phyloP scores from a whole-genome alignment of 2,888 invertebrate species.

The Sinelater perroti region DNA sequence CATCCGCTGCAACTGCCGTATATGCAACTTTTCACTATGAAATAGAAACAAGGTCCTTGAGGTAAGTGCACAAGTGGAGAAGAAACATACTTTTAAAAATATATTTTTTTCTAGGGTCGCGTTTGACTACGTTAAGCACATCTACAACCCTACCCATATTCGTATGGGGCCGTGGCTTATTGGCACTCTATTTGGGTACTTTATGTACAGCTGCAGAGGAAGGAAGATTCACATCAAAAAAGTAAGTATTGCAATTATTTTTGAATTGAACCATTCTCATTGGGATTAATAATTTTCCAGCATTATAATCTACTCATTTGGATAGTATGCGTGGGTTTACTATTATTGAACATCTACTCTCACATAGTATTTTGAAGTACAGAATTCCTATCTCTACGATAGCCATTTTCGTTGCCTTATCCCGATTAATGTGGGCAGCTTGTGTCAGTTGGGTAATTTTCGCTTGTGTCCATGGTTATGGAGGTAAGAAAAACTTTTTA shows the following conservation, averaged over 20 bases:
- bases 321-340: slow-evolving; percentile 28
- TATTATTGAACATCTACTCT: slow-evolving; percentile 30
- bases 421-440: slow-evolving; percentile 38
- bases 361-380: slow-evolving; percentile 31
- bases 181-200: slow-evolving; percentile 43
- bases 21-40: slow-evolving; percentile 20
- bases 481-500: slow-evolving; percentile 38
- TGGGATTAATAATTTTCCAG: slow-evolving; percentile 27
- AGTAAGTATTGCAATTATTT: no score
- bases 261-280: no score
- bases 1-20: slow-evolving; percentile 5
- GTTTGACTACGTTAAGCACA: slow-evolving; percentile 30
- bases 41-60: background rate
- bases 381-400: slow-evolving; percentile 23
- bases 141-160: slow-evolving; percentile 43
- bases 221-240: slow-evolving; percentile 38
- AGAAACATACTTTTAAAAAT: background rate
- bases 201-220: slow-evolving; percentile 40
- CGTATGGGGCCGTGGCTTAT: slow-evolving; percentile 44
- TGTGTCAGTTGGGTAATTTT: slow-evolving; percentile 44
- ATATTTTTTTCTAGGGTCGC: slow-evolving; percentile 25
- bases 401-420: slow-evolving; percentile 38
- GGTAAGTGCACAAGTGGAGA: slow-evolving; percentile 13
- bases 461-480: slow-evolving; percentile 41
- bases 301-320: slow-evolving; percentile 34